Evolutionary conservation across 2,888 invertebrate species (phyloP), one percentile per base, ranked within the genome.

Genomic region (Tanytarsus gracilentus): DNA sequence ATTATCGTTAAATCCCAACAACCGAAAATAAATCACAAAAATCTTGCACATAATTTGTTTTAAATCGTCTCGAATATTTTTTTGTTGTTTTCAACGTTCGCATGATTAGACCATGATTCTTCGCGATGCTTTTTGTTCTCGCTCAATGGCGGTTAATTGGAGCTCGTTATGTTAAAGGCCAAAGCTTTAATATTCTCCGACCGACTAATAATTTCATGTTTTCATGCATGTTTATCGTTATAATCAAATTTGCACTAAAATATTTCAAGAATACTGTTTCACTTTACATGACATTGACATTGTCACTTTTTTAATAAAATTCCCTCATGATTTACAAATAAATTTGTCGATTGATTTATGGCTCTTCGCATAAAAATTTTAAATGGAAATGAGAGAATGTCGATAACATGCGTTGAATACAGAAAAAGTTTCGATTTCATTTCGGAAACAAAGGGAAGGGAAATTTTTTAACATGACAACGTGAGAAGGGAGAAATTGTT

Each of bases 161-260:
- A 56, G 56, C 56, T 56, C 29, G 56, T 56, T 56, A 56, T 29
- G 56, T 56, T 56, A 56, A 55, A 55, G 55, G 55, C 55, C 55
- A 55, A 40, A 26, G 36, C 39, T 39, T 39, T 39, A 55, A 39
- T 14, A n/a, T 25, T 55, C 18, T 6, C 39, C 55, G 55, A 36
- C 50, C 4, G 27, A 25, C 50, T n/a, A n/a, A n/a, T n/a, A n/a
- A n/a, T n/a, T n/a, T n/a, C n/a, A n/a, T n/a, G n/a, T n/a, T n/a
- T n/a, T n/a, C n/a, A n/a, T n/a, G n/a, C n/a, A n/a, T n/a, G n/a
- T n/a, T n/a, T n/a, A n/a, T n/a, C n/a, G n/a, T n/a, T n/a, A n/a
- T n/a, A n/a, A n/a, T n/a, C n/a, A n/a, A n/a, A 44, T 56, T 56
- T 40, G 56, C 56, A 56, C 56, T 27, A 53, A 21, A 33, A 33